Evolutionary conservation across 2,113 vertebrate species (phyloP).

Genomic region (Dinomys branickii): DNA sequence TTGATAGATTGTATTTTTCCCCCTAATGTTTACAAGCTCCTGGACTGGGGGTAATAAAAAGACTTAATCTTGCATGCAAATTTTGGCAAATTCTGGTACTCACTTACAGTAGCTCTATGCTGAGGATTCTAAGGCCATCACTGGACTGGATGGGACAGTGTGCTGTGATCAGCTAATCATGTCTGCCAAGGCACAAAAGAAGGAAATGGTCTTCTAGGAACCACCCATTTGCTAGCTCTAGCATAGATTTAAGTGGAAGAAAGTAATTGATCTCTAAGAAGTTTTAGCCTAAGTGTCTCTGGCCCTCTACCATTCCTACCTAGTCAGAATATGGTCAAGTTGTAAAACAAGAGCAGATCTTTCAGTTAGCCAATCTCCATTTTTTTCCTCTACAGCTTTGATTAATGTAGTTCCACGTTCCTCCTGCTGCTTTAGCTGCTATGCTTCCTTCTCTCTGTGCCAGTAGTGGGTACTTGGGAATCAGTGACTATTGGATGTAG

Average conservation of each 20-base stretch:
- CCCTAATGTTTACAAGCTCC: not conserved
- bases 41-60: not conserved
- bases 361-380: not conserved
- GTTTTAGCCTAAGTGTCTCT: not conserved
- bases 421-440: not conserved
- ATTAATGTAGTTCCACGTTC: not conserved
- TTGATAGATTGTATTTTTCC: not conserved
- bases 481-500: not conserved
- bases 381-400: not conserved
- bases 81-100: not conserved
- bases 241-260: not conserved
- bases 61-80: not conserved
- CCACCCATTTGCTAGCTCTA: not conserved
- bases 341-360: conserved; percentile 10
- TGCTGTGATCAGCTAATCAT: not conserved
- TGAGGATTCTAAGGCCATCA: not conserved
- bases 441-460: too few species aligned
- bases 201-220: not conserved
- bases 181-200: not conserved
- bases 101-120: not conserved
- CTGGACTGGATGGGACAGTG: not conserved
- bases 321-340: not conserved
- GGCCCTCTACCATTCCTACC: not conserved
- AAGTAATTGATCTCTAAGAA: not conserved
- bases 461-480: not conserved